Evolutionary conservation across 2,113 vertebrate species (phyloP).

Genomic region (Tamias sibiricus): DNA sequence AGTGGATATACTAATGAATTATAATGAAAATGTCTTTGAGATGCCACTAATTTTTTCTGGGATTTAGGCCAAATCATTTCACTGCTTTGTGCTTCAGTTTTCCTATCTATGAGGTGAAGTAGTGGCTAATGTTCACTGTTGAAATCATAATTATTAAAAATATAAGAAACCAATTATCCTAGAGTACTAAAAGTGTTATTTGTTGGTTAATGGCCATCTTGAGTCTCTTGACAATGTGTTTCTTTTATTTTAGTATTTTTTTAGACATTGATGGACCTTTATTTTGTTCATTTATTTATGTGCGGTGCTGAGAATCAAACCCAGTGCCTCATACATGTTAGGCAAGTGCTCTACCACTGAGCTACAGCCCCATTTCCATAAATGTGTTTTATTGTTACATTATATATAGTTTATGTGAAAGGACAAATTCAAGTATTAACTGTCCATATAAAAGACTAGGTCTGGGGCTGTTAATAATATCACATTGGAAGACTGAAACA

Average conservation of each 20-base stretch:
- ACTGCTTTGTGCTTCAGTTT: slow-evolving; percentile 23
- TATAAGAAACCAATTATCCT: not conserved
- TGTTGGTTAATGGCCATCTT: not conserved
- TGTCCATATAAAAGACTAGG: not conserved
- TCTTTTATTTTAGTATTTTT: no score
- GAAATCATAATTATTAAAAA: slow-evolving; percentile 30
- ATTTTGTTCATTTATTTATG: no score
- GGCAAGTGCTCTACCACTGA: no score
- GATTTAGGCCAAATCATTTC: not conserved
- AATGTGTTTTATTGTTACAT: not conserved
- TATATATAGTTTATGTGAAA: not conserved
- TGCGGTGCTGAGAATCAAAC: no score
- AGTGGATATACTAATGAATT: not conserved
- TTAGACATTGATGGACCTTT: no score
- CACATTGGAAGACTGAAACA: not conserved
- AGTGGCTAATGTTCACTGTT: not conserved
- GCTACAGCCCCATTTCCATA: no score
- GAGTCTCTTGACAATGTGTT: not conserved
- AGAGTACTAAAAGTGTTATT: not conserved
- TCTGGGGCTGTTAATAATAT: not conserved
- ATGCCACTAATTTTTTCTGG: slow-evolving; percentile 38
- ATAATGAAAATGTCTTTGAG: not conserved
- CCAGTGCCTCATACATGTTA: no score
- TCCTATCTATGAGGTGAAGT: slow-evolving; percentile 17
- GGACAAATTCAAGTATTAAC: slow-evolving; percentile 7